Evolutionary conservation across 2,113 vertebrate species (phyloP), one percentile per base, ranked within the genome.

Genomic region (Marcusenius ussheri): DNA sequence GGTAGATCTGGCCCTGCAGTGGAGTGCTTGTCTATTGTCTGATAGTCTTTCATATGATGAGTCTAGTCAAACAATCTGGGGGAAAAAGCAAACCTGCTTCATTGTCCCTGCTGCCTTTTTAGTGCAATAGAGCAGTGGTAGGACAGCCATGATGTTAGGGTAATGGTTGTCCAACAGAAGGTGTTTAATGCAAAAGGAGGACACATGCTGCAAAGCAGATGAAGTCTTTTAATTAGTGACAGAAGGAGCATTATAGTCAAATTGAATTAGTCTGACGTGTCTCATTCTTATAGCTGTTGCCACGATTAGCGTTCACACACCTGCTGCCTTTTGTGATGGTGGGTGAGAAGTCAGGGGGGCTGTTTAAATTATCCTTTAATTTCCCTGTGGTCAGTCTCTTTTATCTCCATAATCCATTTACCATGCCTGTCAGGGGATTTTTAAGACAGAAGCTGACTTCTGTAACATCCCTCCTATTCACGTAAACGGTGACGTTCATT

Each of bases 301-400:
- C 6, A 19, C 49, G 46, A 77, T 77, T 80, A 31, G 13, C 49
- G 62, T 80, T 46, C 47, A 39, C 2, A 19, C 50, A 51, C 62
- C 70, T 77, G 88, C 50, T 84, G 77, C 62, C 62, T 80, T 86
- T 86, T 86, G 83, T 50, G 83, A 80, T 42, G 35, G 35, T 80
- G 74, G 74, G 1, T 19, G 35, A 13, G 35, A 77, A 77, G 24
- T 15, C 24, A 2, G 35, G 74, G 27, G 31, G 70, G 27, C 15
- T 39, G 35, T 77, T 77, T 77, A 77, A 39, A 77, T 77, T 19
- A 42, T 19, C 35, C 35, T 77, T 19, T 77, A 77, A 77, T 77
- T 77, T 35, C 74, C 35, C 74, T 0, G 11, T 77, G 31, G 35
- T 77, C 35, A 19, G 27, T 15, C 70, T 19, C 74, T 77, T 77